Evolutionary conservation across 2,113 vertebrate species (phyloP).

Genomic region (Rostratula benghalensis): DNA sequence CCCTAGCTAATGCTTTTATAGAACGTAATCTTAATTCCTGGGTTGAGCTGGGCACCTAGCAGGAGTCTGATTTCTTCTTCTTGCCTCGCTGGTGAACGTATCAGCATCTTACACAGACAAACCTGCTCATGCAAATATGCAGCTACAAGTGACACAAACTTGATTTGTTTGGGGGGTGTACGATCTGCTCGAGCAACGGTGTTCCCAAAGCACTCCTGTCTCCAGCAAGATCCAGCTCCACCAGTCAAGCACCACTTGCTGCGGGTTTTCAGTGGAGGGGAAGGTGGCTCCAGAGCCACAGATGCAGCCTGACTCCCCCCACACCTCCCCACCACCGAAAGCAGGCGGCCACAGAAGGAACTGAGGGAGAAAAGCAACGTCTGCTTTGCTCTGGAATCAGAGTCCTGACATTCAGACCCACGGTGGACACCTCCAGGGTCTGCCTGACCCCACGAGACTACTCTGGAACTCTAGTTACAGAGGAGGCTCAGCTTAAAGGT

Average conservation of each 20-base stretch:
- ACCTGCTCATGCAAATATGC: rapidly evolving
- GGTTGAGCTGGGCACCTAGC: neutral
- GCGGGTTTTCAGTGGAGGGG: neutral
- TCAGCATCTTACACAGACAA: rapidly evolving
- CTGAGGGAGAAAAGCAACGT: neutral
- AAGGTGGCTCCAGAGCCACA: neutral
- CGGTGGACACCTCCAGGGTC: rapidly evolving
- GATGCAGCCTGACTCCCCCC: neutral
- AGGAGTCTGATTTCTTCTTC: neutral
- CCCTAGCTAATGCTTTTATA: neutral
- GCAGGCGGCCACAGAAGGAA: neutral
- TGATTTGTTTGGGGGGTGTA: rapidly evolving
- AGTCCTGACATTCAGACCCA: neutral
- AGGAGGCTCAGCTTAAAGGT: neutral
- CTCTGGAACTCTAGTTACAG: neutral
- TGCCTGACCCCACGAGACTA: neutral
- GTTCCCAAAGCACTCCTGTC: neutral
- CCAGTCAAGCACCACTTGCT: neutral
- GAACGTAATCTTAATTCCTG: neutral
- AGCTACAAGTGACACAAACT: rapidly evolving
- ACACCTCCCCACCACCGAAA: rapidly evolving
- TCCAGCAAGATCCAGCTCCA: neutral
- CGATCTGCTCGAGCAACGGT: rapidly evolving
- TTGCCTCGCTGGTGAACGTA: rapidly evolving
- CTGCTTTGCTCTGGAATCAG: neutral